Conservation (phyloP, 2,797 vertebrate genomes). For the Microctenopoma stevenorrisi region DNA sequence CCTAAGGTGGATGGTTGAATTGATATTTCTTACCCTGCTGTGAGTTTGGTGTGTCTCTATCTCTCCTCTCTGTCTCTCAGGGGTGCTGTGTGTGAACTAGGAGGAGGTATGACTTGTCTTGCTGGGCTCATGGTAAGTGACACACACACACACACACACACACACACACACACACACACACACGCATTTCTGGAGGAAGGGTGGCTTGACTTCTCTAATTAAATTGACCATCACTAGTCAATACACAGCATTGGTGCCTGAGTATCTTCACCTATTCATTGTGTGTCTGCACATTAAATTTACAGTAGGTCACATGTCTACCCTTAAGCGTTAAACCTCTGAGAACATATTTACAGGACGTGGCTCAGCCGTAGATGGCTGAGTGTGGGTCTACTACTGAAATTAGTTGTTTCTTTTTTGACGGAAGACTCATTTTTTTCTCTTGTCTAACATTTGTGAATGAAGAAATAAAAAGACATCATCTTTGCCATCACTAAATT, state of each 20-base stretch:
- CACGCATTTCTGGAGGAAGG: slow-evolving; percentile 15
- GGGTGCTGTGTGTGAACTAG: slow-evolving; percentile 98
- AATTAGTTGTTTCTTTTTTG: too few species aligned
- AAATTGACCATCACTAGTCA: slow-evolving; percentile 54
- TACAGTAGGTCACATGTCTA: background rate
- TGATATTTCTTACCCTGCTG: slow-evolving; percentile 78
- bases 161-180: slow-evolving; percentile 31
- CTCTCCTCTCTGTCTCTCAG: slow-evolving; percentile 84
- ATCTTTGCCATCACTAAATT: background rate
- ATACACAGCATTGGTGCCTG: slow-evolving; percentile 46
- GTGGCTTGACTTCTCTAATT: slow-evolving; percentile 50
- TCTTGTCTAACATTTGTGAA: too few species aligned
- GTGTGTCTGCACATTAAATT: slow-evolving; percentile 16
- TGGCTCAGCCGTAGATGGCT: too few species aligned
- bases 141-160: slow-evolving; percentile 39
- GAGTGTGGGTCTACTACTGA: too few species aligned
- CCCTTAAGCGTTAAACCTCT: slow-evolving; percentile 7
- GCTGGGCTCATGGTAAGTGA: slow-evolving; percentile 99
- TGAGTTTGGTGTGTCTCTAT: slow-evolving; percentile 48
- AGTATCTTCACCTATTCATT: slow-evolving; percentile 50
- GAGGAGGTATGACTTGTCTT: slow-evolving; percentile 99
- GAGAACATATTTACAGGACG: slow-evolving; percentile 1
- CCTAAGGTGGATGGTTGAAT: slow-evolving; percentile 76
- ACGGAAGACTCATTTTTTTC: too few species aligned
- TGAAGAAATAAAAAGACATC: too few species aligned